Conservation (phyloP, 2,888 invertebrate genomes). For the Drosophila barbarae region DNA sequence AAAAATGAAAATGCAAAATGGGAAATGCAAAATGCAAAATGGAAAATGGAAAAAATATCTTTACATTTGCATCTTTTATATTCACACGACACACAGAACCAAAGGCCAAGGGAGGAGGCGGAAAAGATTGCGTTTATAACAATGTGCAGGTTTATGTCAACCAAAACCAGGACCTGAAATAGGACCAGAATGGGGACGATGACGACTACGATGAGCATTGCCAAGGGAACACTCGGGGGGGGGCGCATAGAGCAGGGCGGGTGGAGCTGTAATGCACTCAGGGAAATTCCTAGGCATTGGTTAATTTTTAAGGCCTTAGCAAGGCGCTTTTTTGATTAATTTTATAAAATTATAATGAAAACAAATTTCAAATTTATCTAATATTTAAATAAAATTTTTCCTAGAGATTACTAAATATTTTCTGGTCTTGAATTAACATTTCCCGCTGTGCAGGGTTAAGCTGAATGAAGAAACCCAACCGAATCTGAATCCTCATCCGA, state of each 20-base stretch:
- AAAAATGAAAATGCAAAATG: conserved; percentile 28
- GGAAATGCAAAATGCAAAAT: conserved; percentile 37
- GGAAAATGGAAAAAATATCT: conserved; percentile 68
- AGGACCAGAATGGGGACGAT: conserved; percentile 20
- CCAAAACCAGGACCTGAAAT: conserved; percentile 31
- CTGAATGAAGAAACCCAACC: conserved; percentile 15
- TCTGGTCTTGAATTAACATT: accelerated
- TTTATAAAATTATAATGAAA: no score
- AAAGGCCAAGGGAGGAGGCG: conserved; percentile 34
- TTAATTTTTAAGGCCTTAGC: neutral
- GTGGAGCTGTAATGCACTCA: neutral
- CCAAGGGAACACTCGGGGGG: neutral
- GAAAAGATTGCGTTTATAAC: conserved; percentile 57
- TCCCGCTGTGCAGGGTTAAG: conserved; percentile 14
- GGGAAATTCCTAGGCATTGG: neutral
- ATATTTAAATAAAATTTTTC: neutral
- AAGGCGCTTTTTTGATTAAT: neutral
- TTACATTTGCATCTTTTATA: conserved; percentile 68
- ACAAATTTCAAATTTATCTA: no score
- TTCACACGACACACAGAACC: conserved; percentile 43
- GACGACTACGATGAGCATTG: conserved; percentile 8
- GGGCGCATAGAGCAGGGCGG: neutral
- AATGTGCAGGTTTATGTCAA: conserved; percentile 56
- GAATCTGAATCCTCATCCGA: conserved; percentile 11
- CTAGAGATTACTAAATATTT: neutral